Conservation (phyloP, 2,113 vertebrate species). For the Pseudonaja textilis region DNA sequence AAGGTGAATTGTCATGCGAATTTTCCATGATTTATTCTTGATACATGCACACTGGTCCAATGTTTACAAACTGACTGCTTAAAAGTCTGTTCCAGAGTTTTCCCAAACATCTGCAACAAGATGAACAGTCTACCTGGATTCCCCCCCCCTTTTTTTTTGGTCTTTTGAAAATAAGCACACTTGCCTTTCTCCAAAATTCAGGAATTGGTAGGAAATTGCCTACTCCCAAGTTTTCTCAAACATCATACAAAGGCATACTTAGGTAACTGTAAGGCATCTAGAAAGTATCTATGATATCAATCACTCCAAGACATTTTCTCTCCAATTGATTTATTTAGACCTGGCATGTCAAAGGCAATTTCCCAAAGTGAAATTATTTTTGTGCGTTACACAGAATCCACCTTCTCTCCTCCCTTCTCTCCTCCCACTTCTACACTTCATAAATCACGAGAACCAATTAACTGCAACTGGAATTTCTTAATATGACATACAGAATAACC, state of each 20-base stretch:
- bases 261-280: neutral
- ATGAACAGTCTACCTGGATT: neutral
- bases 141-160: accelerated
- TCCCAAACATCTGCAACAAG: neutral
- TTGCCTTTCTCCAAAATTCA: neutral
- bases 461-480: too few relatives aligned
- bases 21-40: neutral
- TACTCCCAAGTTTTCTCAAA: neutral
- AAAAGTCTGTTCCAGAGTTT: neutral
- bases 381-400: too few relatives aligned
- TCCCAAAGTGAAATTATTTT: too few relatives aligned
- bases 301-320: too few relatives aligned
- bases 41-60: neutral
- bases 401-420: too few relatives aligned
- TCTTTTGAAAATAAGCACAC: neutral
- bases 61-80: neutral
- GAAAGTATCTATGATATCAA: too few relatives aligned
- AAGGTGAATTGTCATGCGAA: neutral
- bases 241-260: neutral
- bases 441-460: too few relatives aligned
- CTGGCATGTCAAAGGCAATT: too few relatives aligned
- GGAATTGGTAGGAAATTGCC: neutral
- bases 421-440: too few relatives aligned
- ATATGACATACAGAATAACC: too few relatives aligned
- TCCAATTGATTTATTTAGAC: too few relatives aligned